phyloP scores from a whole-genome alignment of 37 sponge, comb jelly and placozoan genomes.

The Spongia lamella region DNA sequence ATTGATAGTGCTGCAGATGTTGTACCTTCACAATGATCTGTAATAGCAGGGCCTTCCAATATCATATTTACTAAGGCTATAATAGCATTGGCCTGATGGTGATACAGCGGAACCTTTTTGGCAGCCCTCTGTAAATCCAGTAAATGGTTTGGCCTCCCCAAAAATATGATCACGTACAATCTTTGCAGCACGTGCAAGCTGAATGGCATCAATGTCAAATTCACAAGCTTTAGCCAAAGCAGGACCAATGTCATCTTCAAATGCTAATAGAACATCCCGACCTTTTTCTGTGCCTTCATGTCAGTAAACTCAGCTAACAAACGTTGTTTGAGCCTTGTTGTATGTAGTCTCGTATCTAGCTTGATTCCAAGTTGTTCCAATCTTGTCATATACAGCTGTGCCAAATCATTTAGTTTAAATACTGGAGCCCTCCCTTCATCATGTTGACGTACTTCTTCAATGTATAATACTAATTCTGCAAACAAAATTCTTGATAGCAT shows the following conservation, averaged over 20 bases:
- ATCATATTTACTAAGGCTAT: constrained; percentile 26
- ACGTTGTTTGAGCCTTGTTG: constrained; percentile 10
- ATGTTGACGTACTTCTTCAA: background rate
- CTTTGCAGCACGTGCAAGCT: constrained; percentile 36
- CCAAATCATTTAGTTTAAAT: no score
- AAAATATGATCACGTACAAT: no score
- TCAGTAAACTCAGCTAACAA: constrained; percentile 19
- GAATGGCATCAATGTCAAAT: constrained; percentile 43
- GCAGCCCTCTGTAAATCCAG: constrained; percentile 12
- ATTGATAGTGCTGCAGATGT: background rate
- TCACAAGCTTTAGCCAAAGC: constrained; percentile 41
- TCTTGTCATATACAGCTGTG: constrained; percentile 2
- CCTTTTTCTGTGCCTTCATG: constrained; percentile 3
- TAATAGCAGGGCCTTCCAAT: background rate
- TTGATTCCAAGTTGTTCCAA: constrained; percentile 41
- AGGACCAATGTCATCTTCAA: constrained; percentile 36
- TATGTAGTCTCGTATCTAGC: constrained; percentile 1
- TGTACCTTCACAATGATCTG: background rate
- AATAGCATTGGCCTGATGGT: no score
- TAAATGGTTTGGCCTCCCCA: background rate
- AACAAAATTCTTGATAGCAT: constrained; percentile 8
- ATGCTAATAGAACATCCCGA: constrained; percentile 20
- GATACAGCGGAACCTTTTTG: constrained; percentile 25
- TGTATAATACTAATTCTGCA: no score
- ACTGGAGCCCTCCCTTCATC: background rate